phyloP scores from a whole-genome alignment of 2,113 vertebrate genomes.

The Pachypanchax playfairii region DNA sequence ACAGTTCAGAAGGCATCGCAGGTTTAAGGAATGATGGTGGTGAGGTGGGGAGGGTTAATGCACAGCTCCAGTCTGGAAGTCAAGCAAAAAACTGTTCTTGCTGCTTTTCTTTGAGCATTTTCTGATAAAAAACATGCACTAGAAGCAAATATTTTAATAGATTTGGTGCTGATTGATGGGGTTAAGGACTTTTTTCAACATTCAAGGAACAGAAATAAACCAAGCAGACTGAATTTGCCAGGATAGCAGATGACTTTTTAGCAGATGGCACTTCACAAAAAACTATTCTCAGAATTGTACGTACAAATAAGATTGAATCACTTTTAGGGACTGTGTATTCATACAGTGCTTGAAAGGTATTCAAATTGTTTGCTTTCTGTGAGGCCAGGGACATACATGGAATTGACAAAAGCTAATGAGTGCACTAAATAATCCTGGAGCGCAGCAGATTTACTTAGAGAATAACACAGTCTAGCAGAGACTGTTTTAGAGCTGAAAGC shows the following conservation, averaged over 20 bases:
- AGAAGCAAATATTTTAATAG: slow-evolving; percentile 26
- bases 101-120: no score
- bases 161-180: slow-evolving; percentile 20
- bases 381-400: slow-evolving; percentile 35
- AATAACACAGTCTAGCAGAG: slow-evolving; percentile 38
- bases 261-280: slow-evolving; percentile 41
- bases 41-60: neutral
- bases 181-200: neutral
- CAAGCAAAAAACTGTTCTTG: slow-evolving; percentile 17
- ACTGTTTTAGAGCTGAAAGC: slow-evolving; percentile 29
- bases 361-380: slow-evolving; percentile 60
- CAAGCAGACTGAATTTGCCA: slow-evolving; percentile 26
- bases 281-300: slow-evolving; percentile 47
- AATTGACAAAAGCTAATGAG: slow-evolving; percentile 54
- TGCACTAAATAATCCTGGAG: slow-evolving; percentile 48
- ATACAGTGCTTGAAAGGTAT: slow-evolving; percentile 49
- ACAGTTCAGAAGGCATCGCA: slow-evolving; percentile 29
- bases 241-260: slow-evolving; percentile 36
- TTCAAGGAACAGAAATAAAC: slow-evolving; percentile 10
- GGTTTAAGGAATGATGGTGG: slow-evolving; percentile 7
- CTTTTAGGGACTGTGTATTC: slow-evolving; percentile 61
- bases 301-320: slow-evolving; percentile 62
- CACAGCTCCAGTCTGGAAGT: slow-evolving; percentile 33
- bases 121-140: slow-evolving; percentile 23
- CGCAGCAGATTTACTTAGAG: slow-evolving; percentile 15